These are phyloP conservation scores for Hirtodrosophila duncani DNA, from an alignment of 2,888 invertebrate species.

Conservation along the genomic window DNA sequence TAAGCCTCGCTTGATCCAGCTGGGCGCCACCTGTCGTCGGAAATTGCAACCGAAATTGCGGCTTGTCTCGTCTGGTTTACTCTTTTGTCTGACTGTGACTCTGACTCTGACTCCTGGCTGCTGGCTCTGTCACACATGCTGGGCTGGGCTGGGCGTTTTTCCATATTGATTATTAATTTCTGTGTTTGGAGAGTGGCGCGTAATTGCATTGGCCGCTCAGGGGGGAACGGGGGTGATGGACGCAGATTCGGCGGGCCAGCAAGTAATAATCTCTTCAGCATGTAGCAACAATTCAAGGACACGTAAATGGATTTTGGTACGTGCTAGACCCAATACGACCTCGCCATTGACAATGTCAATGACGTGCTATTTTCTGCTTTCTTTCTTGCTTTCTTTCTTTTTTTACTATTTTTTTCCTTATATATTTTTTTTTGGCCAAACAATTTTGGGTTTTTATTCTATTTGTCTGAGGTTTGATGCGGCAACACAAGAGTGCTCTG, in stretches of 20 bases:
- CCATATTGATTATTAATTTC: conserved; percentile 66
- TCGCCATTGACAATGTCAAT: conserved; percentile 11
- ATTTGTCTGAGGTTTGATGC: too few relatives aligned
- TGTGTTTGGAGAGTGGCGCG: conserved; percentile 28
- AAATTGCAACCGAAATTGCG: conserved; percentile 44
- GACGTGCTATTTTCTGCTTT: too few relatives aligned
- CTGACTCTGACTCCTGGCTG: too few relatives aligned
- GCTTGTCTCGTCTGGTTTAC: conserved; percentile 5
- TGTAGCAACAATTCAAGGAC: conserved; percentile 56
- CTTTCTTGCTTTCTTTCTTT: too few relatives aligned
- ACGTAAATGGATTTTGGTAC: conserved; percentile 45
- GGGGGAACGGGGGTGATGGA: too few relatives aligned
- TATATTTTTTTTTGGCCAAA: too few relatives aligned
- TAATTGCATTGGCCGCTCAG: conserved; percentile 3
- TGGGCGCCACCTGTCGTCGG: conserved; percentile 31
- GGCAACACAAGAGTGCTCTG: too few relatives aligned
- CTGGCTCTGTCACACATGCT: too few relatives aligned
- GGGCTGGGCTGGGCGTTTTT: not conserved
- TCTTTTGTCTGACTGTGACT: not conserved
- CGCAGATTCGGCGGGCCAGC: conserved; percentile 23
- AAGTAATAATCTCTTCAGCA: conserved; percentile 13
- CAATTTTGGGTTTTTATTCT: too few relatives aligned
- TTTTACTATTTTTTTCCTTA: too few relatives aligned
- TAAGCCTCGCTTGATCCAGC: conserved; percentile 23
- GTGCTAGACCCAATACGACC: conserved; percentile 17